Base-by-base conservation (phyloP, 1,140 invertebrate genomes). In the Chionoecetes opilio region DNA sequence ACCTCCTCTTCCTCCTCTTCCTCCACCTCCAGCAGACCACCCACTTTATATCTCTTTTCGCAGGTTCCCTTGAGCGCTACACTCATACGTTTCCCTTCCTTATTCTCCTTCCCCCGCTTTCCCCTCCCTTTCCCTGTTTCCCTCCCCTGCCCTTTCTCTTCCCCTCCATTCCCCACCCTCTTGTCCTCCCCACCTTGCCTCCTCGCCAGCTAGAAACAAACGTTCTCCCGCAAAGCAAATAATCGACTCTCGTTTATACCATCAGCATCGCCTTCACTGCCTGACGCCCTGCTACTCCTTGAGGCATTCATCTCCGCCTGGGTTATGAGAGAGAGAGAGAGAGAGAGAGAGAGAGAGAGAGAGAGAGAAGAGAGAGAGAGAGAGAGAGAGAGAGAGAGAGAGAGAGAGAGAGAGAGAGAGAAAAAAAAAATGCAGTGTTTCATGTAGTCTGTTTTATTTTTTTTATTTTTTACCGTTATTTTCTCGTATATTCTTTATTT, bases 271-370 rank as follows among this genome's bases (percentile, higher is more conserved):
- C 46, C 21, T 17, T 53, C 21, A 53, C 11, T 53, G 46, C 46
- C 46, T 53, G 11, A 53, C 46, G 46, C 46, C 46, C 46, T 53
- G 46, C 46, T 53, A 9, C 46, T 53, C 46, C 46, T 9, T 17
- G 0, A 53, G 46, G 46, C 46, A 53, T 53, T 53, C 46, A 53
- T 53, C 46, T 53, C 46, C 0, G 21, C 11, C 46, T 53, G 46
- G 11, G 46, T 53, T 53, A 53, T n/a, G 63, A 75, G 63, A 75
- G 63, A 75, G 63, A 75, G 63, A 75, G 63, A 75, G 63, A 75
- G 63, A 75, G 63, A 75, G 63, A 75, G 63, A 75, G 63, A 75
- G 63, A 75, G 63, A 75, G 63, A 75, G 63, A 75, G 63, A 75
- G 63, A 75, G 63, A 75, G 63, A 75, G 63, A 75, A n/a, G 63